A percentile compares a stretch with the other conserved stretches of the same genome.
Conservation (phyloP, 2,113 vertebrate species). For the Callaeas wilsoni region DNA sequence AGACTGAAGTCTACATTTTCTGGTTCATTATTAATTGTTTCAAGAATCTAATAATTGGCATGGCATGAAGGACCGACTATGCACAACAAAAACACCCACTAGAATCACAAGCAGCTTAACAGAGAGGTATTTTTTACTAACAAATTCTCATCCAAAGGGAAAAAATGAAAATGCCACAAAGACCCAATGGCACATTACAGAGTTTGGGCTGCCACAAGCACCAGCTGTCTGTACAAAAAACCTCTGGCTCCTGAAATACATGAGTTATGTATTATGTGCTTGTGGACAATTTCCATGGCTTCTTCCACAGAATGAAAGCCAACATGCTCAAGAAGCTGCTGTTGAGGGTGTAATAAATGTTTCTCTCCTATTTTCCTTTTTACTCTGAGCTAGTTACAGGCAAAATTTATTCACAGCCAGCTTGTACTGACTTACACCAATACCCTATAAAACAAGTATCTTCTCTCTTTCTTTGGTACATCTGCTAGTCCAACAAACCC, state of each 20-base stretch:
- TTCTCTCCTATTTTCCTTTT: background rate
- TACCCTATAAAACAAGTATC: background rate
- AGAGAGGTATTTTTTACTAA: background rate
- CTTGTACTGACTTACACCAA: background rate
- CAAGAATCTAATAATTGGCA: background rate
- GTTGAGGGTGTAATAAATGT: background rate
- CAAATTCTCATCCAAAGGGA: background rate
- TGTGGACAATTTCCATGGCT: background rate
- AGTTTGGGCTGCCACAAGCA: background rate
- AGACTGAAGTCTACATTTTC: background rate
- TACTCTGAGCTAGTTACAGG: background rate
- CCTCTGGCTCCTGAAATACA: background rate
- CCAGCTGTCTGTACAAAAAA: background rate
- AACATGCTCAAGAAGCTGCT: background rate
- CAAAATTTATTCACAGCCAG: background rate
- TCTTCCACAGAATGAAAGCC: background rate
- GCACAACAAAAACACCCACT: background rate
- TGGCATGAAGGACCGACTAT: background rate
- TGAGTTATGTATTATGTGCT: background rate
- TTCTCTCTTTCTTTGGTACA: background rate
- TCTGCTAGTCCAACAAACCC: background rate
- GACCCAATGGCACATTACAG: background rate
- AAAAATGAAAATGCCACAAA: background rate
- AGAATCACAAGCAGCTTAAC: background rate
- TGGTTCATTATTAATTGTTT: background rate